A percentile compares a stretch with the other conserved stretches of the same genome.
phyloP scores from a whole-genome alignment of 2,113 vertebrate species.

The Sceloporus undulatus region DNA sequence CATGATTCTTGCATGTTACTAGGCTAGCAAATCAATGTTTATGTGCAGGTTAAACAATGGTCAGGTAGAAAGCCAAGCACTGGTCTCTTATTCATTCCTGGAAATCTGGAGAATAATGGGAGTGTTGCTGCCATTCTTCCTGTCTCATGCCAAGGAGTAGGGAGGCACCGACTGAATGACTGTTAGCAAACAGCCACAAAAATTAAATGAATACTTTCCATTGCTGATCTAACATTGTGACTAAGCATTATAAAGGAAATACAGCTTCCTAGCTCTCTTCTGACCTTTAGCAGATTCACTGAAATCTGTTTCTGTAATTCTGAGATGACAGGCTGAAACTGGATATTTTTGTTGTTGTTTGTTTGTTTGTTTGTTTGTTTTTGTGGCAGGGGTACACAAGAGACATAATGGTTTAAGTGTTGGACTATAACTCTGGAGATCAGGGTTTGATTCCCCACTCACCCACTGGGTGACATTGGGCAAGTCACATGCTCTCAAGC shows the following conservation, averaged over 20 bases:
- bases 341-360: neutral
- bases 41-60: too few species aligned
- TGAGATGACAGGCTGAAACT: neutral
- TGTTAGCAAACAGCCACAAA: neutral
- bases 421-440: too few species aligned
- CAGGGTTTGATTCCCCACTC: too few species aligned
- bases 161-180: neutral
- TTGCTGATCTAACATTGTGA: neutral
- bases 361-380: neutral
- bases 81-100: neutral
- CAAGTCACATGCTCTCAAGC: too few species aligned
- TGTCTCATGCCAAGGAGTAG: neutral
- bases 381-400: neutral
- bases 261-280: neutral
- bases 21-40: neutral
- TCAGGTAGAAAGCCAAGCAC: neutral
- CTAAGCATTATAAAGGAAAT: neutral
- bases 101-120: neutral
- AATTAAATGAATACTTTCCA: neutral
- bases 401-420: too few species aligned
- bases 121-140: neutral
- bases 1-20: neutral
- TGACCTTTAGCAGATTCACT: neutral
- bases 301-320: neutral
- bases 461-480: too few species aligned